These are phyloP conservation scores for Eupithecia inturbata DNA, from an alignment of 2,888 invertebrate species.

Conservation along the genomic window DNA sequence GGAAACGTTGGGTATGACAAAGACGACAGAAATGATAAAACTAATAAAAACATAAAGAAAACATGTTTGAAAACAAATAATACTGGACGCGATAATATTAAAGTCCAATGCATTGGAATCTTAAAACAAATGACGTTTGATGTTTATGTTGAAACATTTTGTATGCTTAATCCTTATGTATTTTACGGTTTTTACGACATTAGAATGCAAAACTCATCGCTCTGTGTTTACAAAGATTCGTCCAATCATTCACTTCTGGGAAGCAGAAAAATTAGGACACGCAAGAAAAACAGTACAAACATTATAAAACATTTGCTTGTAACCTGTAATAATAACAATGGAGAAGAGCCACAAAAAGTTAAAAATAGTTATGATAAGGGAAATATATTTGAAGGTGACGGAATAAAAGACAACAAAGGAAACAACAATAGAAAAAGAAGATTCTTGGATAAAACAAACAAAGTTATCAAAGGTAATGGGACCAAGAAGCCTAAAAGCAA, in stretches of 20 bases:
- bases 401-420: slow-evolving; percentile 6
- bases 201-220: slow-evolving; percentile 6
- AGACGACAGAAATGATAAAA: not conserved
- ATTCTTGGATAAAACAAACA: not conserved
- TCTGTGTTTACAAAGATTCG: slow-evolving; percentile 17
- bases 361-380: slow-evolving; percentile 9
- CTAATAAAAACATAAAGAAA: not conserved
- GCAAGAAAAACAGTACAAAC: slow-evolving; percentile 10
- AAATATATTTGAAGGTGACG: not conserved
- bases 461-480: not conserved
- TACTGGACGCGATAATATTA: not conserved
- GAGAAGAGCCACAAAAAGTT: not conserved
- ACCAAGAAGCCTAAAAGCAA: slow-evolving; percentile 9
- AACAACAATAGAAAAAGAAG: slow-evolving; percentile 11
- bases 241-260: not conserved
- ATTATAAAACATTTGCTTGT: not conserved
- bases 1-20: not conserved
- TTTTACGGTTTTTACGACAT: slow-evolving; percentile 28
- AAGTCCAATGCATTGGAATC: not conserved
- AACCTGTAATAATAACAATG: slow-evolving; percentile 12
- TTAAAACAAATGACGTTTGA: not conserved
- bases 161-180: not conserved
- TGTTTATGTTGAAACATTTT: not conserved
- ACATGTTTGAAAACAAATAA: not conserved
- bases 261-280: slow-evolving; percentile 23